phyloP scores from a whole-genome alignment of 2,797 vertebrate genomes.

The Chloroceryle amazona region DNA sequence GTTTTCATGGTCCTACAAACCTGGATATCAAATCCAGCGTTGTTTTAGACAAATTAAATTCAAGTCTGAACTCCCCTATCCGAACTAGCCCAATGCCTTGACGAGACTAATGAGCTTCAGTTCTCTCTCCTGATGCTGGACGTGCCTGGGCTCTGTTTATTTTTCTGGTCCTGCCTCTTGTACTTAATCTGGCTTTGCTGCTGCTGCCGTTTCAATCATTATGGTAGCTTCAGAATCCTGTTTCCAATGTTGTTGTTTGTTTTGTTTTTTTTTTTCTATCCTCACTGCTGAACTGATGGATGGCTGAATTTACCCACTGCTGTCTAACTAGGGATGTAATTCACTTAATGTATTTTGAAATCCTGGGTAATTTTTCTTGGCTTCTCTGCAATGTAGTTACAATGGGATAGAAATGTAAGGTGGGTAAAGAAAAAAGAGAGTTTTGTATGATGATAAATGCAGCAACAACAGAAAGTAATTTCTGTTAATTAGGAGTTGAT shows the following conservation, averaged over 20 bases:
- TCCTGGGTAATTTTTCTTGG: conserved; percentile 75
- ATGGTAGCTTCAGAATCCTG: conserved; percentile 28
- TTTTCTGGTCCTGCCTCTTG: conserved; percentile 52
- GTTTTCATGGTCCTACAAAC: neutral
- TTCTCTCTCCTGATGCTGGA: conserved; percentile 10
- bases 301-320: conserved; percentile 75
- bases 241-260: neutral
- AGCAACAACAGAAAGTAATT: conserved; percentile 17
- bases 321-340: conserved; percentile 80
- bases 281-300: conserved; percentile 64
- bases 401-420: conserved; percentile 34
- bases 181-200: conserved; percentile 58
- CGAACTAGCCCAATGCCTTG: neutral
- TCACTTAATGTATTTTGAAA: conserved; percentile 80
- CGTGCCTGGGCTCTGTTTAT: conserved; percentile 27
- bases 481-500: conserved; percentile 44
- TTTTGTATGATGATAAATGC: conserved; percentile 54
- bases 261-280: neutral
- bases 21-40: neutral
- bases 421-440: neutral
- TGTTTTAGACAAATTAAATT: conserved; percentile 16
- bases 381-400: neutral
- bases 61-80: neutral
- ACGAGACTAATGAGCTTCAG: neutral
- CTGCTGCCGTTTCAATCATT: conserved; percentile 48